phyloP scores from a whole-genome alignment of 2,797 vertebrate genomes.

The Fistularia tabacaria region DNA sequence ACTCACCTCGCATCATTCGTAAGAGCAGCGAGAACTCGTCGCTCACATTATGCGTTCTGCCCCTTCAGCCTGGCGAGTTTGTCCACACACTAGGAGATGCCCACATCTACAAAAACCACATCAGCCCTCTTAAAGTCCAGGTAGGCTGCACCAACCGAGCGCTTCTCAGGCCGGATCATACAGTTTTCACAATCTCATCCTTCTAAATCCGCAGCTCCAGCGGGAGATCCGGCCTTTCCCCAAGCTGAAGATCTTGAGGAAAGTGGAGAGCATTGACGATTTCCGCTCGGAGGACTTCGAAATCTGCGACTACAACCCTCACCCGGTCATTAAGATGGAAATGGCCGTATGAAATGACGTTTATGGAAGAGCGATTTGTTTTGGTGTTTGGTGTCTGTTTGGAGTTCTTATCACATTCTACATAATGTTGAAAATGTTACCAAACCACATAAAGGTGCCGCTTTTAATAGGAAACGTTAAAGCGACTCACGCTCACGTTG shows the following conservation, averaged over 20 bases:
- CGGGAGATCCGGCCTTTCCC: slow-evolving; percentile 90
- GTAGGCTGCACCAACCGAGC: slow-evolving; percentile 59
- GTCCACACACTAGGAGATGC: slow-evolving; percentile 95
- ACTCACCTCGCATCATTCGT: too few relatives aligned
- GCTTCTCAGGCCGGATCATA: background rate
- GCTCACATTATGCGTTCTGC: background rate
- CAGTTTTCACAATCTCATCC: background rate
- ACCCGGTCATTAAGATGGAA: slow-evolving; percentile 93
- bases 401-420: too few relatives aligned
- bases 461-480: too few relatives aligned
- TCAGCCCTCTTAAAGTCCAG: slow-evolving; percentile 88
- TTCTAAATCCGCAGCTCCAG: slow-evolving; percentile 77
- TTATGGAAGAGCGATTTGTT: too few relatives aligned
- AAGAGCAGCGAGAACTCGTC: too few relatives aligned
- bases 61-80: slow-evolving; percentile 87
- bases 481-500: too few relatives aligned
- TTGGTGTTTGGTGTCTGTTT: too few relatives aligned
- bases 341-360: slow-evolving; percentile 84
- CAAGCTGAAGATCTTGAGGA: slow-evolving; percentile 86
- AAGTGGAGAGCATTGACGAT: slow-evolving; percentile 83
- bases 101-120: slow-evolving; percentile 91
- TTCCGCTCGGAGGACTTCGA: slow-evolving; percentile 90
- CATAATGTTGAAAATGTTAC: too few relatives aligned
- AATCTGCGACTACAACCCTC: slow-evolving; percentile 87
- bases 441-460: too few relatives aligned